A percentile compares a stretch with the other conserved stretches of the same genome.
phyloP scores from a whole-genome alignment of 2,797 vertebrate genomes.

The Alca torda region DNA sequence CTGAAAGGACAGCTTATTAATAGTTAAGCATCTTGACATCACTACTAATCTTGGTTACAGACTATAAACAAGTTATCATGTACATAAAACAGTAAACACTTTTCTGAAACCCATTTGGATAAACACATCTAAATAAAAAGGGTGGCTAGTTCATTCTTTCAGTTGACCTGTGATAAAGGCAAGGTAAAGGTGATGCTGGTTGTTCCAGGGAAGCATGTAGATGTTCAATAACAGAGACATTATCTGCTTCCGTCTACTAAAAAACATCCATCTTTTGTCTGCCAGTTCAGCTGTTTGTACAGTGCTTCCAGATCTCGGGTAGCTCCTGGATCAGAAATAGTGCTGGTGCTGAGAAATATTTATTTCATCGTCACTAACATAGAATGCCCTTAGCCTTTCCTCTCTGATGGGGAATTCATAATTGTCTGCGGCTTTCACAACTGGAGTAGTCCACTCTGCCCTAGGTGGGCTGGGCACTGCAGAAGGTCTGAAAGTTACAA shows the following conservation, averaged over 20 bases:
- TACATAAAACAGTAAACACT: neutral
- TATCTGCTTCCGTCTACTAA: neutral
- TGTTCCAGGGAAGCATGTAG: neutral
- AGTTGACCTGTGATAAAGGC: neutral
- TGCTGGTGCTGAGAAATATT: neutral
- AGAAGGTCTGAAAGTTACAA: neutral
- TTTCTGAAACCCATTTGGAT: neutral
- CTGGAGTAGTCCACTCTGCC: neutral
- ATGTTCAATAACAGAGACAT: neutral
- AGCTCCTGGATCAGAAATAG: neutral
- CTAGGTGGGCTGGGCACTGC: neutral
- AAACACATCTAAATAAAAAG: neutral
- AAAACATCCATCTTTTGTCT: neutral
- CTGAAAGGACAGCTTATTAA: neutral
- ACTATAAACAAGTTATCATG: neutral
- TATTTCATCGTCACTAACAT: neutral
- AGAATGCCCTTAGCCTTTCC: neutral
- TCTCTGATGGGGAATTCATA: neutral
- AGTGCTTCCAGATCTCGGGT: neutral
- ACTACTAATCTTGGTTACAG: neutral
- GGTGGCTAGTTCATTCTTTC: neutral
- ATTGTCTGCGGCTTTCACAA: neutral
- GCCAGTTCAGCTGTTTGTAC: neutral
- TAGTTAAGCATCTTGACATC: neutral
- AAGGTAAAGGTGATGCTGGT: neutral